These are phyloP conservation scores for Mustela lutreola DNA, from an alignment of 2,113 vertebrate species.

Conservation along the genomic window DNA sequence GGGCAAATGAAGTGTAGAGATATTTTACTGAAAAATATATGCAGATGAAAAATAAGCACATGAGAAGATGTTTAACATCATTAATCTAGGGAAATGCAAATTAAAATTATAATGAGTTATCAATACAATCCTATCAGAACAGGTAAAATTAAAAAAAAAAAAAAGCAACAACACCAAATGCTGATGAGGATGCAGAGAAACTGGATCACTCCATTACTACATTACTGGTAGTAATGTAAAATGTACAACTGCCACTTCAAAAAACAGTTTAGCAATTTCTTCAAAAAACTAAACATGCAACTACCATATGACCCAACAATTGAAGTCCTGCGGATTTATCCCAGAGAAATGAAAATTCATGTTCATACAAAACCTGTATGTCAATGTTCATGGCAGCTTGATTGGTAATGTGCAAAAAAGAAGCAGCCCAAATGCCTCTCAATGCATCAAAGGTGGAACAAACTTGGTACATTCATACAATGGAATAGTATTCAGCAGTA, in stretches of 20 bases:
- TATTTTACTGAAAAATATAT: neutral
- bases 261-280: constrained; percentile 23
- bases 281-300: neutral
- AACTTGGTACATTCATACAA: neutral
- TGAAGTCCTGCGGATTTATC: neutral
- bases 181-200: neutral
- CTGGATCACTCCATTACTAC: neutral
- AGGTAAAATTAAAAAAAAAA: constrained; percentile 2
- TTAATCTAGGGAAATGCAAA: constrained; percentile 12
- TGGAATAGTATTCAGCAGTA: neutral
- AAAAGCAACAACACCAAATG: neutral
- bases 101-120: neutral
- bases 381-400: neutral
- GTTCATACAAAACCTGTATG: neutral
- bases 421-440: neutral
- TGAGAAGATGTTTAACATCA: neutral
- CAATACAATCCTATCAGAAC: neutral
- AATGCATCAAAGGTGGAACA: neutral
- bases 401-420: neutral
- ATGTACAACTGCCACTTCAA: neutral
- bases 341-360: neutral
- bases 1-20: neutral
- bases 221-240: neutral
- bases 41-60: neutral
- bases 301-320: neutral